Evolutionary conservation across 2,113 vertebrate species (phyloP).

Genomic region (Pteropus alecto): DNA sequence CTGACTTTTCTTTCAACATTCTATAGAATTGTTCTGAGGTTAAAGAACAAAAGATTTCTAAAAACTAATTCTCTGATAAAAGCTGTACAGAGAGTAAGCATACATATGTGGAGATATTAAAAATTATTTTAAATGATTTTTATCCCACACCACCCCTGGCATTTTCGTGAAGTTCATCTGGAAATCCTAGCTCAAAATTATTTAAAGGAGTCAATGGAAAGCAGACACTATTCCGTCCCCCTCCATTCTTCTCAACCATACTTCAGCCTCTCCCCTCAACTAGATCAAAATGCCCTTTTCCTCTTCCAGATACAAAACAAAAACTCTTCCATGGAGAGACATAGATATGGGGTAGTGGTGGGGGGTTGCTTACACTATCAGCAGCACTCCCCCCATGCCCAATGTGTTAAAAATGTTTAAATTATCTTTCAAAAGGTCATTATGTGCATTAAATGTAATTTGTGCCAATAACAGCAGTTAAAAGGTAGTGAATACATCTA

Average conservation of each 20-base stretch:
- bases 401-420: background rate
- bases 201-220: background rate
- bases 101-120: background rate
- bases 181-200: constrained; percentile 4
- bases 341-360: no score
- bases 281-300: background rate
- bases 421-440: background rate
- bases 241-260: background rate
- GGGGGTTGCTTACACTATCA: background rate
- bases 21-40: background rate
- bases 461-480: background rate
- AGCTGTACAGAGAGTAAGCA: background rate
- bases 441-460: background rate
- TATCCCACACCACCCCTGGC: background rate
- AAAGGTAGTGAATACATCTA: background rate
- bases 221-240: background rate
- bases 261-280: background rate
- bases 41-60: background rate
- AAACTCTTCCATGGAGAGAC: background rate
- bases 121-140: background rate
- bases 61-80: constrained; percentile 16
- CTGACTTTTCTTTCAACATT: background rate
- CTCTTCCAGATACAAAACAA: background rate
- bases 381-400: background rate
- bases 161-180: constrained; percentile 3